Evolutionary conservation across 2,888 invertebrate genomes (phyloP).

Genomic region (Sepiola atlantica): DNA sequence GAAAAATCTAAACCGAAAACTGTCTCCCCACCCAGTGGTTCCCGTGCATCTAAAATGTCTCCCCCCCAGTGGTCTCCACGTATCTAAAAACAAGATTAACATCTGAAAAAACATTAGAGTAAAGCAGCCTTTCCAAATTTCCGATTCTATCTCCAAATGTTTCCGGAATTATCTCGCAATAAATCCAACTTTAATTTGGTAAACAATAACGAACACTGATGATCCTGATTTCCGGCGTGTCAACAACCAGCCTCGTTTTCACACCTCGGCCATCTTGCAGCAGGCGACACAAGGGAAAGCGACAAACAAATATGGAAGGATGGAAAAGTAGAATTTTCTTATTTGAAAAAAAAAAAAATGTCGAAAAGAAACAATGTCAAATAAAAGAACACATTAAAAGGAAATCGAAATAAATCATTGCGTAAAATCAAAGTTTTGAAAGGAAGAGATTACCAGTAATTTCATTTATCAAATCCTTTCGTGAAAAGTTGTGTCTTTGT

Average conservation of each 20-base stretch:
- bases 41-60: neutral
- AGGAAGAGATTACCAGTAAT: neutral
- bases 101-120: neutral
- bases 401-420: neutral
- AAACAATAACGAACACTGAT: neutral
- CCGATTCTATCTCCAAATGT: neutral
- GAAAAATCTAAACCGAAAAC: neutral
- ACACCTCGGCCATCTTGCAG: slow-evolving; percentile 1
- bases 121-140: neutral
- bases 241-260: neutral
- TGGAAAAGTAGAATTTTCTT: neutral
- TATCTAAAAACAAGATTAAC: neutral
- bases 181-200: slow-evolving; percentile 18
- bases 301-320: neutral
- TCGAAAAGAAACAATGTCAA: neutral
- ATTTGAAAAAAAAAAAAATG: neutral
- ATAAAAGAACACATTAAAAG: neutral
- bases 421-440: neutral
- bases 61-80: neutral
- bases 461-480: neutral
- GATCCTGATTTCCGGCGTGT: neutral
- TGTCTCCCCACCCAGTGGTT: neutral
- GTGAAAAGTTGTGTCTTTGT: neutral
- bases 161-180: neutral
- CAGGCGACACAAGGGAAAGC: neutral